phyloP scores from a whole-genome alignment of 2,113 vertebrate species.

The Callorhinus ursinus region DNA sequence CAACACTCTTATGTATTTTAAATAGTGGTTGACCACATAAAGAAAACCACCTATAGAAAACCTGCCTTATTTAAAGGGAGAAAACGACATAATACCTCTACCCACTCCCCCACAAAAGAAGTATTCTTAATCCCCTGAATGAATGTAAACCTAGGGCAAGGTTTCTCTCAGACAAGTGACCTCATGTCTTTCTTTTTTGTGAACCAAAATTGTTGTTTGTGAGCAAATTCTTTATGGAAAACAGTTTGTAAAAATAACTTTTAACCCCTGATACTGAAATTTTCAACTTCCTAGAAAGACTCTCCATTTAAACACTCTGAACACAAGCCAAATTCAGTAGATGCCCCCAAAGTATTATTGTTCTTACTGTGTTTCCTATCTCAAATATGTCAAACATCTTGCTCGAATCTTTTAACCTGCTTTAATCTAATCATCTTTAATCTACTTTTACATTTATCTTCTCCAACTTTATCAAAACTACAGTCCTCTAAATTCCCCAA shows the following conservation, averaged over 20 bases:
- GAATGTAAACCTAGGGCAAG: background rate
- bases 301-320: background rate
- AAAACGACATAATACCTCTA: background rate
- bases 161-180: background rate
- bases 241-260: constrained; percentile 26
- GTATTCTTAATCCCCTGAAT: background rate
- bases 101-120: background rate
- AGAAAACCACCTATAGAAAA: constrained; percentile 21
- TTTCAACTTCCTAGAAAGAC: background rate
- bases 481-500: background rate
- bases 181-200: background rate
- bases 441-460: background rate
- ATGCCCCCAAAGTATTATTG: background rate
- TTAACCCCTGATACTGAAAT: background rate
- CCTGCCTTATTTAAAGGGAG: background rate
- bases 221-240: constrained; percentile 25
- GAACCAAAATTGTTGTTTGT: background rate
- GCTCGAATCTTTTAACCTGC: background rate
- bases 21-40: constrained; percentile 10
- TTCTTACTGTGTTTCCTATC: background rate
- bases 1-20: background rate
- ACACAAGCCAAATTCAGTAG: background rate
- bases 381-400: constrained; percentile 16
- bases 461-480: constrained; percentile 29
- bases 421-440: background rate